Evolutionary conservation across 2,113 vertebrate species (phyloP).

Genomic region (Furnarius figulus): DNA sequence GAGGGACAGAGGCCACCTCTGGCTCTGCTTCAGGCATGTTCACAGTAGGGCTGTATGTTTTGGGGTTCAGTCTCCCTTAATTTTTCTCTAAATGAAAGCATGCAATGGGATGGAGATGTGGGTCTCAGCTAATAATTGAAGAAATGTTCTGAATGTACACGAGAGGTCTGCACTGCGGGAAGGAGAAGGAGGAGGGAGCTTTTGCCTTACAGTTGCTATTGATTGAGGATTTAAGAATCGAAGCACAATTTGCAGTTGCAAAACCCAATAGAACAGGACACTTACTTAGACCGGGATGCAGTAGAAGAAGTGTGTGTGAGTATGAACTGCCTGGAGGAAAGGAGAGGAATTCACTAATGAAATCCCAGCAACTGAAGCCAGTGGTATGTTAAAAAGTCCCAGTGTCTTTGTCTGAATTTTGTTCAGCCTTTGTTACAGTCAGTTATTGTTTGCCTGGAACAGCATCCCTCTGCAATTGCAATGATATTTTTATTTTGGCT

Average conservation of each 20-base stretch:
- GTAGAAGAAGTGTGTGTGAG: not conserved
- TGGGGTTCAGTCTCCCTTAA: not conserved
- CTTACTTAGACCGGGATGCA: fast-evolving
- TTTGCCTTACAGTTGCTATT: not conserved
- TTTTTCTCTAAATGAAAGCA: not conserved
- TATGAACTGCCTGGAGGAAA: not conserved
- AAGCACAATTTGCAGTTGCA: not conserved
- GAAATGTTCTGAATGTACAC: not conserved
- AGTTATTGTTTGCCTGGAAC: not conserved
- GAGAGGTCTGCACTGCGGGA: not conserved
- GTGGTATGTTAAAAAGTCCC: not conserved
- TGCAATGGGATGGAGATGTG: not conserved
- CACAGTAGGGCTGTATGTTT: not conserved
- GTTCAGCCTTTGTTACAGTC: not conserved
- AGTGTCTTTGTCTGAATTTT: not conserved
- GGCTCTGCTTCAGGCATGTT: not conserved
- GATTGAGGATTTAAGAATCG: not conserved
- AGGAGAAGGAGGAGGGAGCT: fast-evolving
- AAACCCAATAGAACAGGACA: not conserved
- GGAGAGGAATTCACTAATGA: not conserved
- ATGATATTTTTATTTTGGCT: not conserved
- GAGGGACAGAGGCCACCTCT: not conserved
- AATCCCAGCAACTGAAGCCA: not conserved
- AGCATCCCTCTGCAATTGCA: not conserved
- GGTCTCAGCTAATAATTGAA: not conserved